phyloP scores from a whole-genome alignment of 1,140 invertebrate genomes.

The Rhopalosiphum padi region DNA sequence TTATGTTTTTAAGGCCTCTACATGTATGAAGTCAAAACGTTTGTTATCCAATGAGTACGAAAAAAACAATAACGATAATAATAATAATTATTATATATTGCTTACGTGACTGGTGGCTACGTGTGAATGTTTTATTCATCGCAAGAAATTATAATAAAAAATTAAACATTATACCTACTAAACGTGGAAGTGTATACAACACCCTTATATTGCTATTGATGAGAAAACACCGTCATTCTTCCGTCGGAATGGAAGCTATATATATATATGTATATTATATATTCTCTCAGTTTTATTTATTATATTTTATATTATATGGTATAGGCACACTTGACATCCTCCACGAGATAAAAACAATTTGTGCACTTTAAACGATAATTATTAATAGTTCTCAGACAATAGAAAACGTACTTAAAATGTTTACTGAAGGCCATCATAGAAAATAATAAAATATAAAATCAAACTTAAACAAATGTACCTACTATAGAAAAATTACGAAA shows the following conservation, averaged over 20 bases:
- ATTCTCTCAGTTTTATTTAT: background rate
- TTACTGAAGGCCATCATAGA: background rate
- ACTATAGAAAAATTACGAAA: background rate
- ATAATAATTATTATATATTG: background rate
- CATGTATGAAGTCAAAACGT: background rate
- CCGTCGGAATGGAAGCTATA: background rate
- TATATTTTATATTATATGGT: background rate
- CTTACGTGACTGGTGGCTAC: background rate
- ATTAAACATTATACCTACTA: background rate
- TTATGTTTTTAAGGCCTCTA: constrained; percentile 12
- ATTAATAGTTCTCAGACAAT: constrained; percentile 1
- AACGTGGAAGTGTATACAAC: background rate
- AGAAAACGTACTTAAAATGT: background rate
- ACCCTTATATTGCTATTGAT: background rate
- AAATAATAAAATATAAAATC: constrained; percentile 16
- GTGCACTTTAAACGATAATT: background rate
- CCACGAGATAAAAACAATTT: background rate
- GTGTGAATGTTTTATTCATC: constrained; percentile 46
- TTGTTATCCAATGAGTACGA: constrained; percentile 41
- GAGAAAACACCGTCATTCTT: constrained; percentile 1
- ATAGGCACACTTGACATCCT: background rate
- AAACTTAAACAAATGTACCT: background rate
- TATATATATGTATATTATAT: background rate
- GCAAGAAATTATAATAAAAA: constrained; percentile 6
- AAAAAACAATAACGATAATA: constrained; percentile 31